Percentiles rank a stretch among this genome's conserved stretches.
These are phyloP conservation scores for Eulemur mongoz DNA, from an alignment of 2,797 vertebrate genomes.

Conservation along the genomic window DNA sequence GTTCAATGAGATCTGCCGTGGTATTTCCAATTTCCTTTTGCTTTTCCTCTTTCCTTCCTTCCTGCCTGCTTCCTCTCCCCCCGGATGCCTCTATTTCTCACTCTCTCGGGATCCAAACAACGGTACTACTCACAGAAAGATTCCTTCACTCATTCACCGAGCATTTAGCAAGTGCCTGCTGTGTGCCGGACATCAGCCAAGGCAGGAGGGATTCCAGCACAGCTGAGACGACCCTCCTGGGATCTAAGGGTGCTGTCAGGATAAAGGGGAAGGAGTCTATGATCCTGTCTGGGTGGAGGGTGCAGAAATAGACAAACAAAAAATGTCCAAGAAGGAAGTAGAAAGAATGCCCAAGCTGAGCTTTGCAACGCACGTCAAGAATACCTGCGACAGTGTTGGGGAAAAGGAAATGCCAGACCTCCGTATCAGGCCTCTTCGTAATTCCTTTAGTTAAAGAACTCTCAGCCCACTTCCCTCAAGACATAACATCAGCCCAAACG, in stretches of 20 bases:
- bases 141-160: accelerated
- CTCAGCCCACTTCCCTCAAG: neutral
- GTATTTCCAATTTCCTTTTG: neutral
- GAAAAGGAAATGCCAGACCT: neutral
- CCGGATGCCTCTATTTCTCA: neutral
- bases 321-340: neutral
- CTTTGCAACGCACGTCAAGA: neutral
- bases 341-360: neutral
- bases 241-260: neutral
- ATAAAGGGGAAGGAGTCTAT: neutral
- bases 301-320: neutral
- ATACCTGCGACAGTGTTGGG: neutral
- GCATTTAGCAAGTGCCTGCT: neutral
- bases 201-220: neutral
- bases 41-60: neutral
- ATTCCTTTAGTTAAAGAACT: neutral
- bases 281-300: neutral
- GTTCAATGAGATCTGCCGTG: neutral
- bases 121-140: neutral
- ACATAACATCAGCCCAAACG: neutral
- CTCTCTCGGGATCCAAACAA: neutral
- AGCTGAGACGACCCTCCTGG: neutral
- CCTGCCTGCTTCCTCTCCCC: neutral
- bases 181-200: neutral
- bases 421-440: neutral